A percentile compares a stretch with the other conserved stretches of the same genome.
Evolutionary conservation across 2,797 vertebrate genomes (phyloP).

Genomic region (Gadopsis bispinosus): DNA sequence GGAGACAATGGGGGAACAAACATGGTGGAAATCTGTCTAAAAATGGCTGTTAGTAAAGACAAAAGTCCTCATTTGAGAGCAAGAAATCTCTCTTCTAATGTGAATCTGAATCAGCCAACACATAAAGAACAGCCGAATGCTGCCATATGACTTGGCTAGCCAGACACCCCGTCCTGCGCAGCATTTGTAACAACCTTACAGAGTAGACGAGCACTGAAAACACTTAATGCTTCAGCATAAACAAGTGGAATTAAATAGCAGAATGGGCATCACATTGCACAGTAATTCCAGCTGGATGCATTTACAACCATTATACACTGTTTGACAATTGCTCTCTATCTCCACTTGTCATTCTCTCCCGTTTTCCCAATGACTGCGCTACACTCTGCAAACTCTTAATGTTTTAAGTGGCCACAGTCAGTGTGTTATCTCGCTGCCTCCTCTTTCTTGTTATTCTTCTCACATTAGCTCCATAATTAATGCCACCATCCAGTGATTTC

Average conservation of each 20-base stretch:
- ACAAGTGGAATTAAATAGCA: constrained; percentile 32
- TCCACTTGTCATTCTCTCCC: constrained; percentile 17
- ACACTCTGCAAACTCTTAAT: constrained; percentile 23
- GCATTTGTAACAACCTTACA: constrained; percentile 20
- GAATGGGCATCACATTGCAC: constrained; percentile 20
- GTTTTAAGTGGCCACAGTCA: constrained; percentile 33
- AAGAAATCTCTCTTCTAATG: background rate
- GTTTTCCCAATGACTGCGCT: constrained; percentile 27
- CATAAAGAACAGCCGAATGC: background rate
- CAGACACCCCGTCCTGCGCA: background rate
- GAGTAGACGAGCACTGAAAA: constrained; percentile 5
- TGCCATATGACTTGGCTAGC: background rate
- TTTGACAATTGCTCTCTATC: constrained; percentile 26
- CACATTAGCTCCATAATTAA: constrained; percentile 29
- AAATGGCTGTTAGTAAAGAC: background rate
- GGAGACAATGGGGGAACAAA: background rate
- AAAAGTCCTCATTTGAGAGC: background rate
- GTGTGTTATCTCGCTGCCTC: constrained; percentile 13
- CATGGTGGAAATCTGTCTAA: background rate
- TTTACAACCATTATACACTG: constrained; percentile 24
- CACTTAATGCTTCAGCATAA: constrained; percentile 10
- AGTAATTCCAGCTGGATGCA: constrained; percentile 26
- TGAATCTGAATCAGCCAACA: background rate
- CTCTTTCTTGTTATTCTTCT: constrained; percentile 25
- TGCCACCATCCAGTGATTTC: constrained; percentile 26